These are phyloP conservation scores for Hyposoter dolosus DNA, from an alignment of 2,888 invertebrate species.

Conservation along the genomic window DNA sequence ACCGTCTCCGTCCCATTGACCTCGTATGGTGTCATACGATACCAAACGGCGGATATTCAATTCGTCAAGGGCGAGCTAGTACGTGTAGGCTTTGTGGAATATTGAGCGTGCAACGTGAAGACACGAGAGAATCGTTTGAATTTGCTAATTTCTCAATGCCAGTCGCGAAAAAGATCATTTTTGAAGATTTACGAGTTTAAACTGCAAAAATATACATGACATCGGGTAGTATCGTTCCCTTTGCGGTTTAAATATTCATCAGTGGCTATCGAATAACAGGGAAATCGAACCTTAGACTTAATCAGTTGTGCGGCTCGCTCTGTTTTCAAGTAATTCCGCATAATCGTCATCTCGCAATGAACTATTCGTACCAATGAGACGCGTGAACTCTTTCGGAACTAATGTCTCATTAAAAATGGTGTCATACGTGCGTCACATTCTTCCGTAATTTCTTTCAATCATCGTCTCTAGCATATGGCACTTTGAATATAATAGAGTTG, in stretches of 20 bases:
- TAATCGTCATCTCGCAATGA: background rate
- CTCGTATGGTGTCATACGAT: constrained; percentile 45
- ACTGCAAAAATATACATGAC: constrained; percentile 20
- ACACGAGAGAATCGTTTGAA: constrained; percentile 9
- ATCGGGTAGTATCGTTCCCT: constrained; percentile 8
- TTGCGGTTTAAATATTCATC: constrained; percentile 14
- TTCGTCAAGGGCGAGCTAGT: constrained; percentile 48
- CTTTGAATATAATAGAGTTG: constrained; percentile 20
- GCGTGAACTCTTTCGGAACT: constrained; percentile 3
- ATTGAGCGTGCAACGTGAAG: background rate
- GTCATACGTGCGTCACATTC: constrained; percentile 35
- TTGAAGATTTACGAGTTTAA: background rate
- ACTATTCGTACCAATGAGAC: background rate
- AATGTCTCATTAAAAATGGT: constrained; percentile 27
- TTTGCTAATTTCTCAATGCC: background rate
- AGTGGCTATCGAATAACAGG: background rate
- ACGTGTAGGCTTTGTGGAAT: constrained; percentile 23
- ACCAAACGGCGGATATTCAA: constrained; percentile 35
- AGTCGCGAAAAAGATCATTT: background rate
- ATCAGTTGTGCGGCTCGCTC: background rate
- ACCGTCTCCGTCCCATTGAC: constrained; percentile 49
- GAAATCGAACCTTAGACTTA: background rate
- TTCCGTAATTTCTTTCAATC: constrained; percentile 28
- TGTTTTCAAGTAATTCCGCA: background rate
- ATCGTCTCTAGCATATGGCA: background rate